These are phyloP conservation scores for Diarsia mendica DNA, from an alignment of 2,888 invertebrate species.

Conservation along the genomic window DNA sequence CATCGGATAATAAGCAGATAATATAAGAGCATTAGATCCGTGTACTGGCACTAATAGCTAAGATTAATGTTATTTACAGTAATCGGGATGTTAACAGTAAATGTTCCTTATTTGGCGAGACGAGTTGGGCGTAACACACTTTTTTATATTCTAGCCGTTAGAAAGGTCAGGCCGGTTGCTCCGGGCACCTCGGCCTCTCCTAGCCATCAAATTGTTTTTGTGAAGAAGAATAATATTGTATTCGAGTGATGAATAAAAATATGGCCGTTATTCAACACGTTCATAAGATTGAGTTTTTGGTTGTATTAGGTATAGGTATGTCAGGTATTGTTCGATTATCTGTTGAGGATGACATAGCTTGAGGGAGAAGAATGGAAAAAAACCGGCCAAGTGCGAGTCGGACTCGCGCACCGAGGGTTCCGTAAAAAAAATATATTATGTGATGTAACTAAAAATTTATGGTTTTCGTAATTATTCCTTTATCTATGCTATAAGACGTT, in stretches of 20 bases:
- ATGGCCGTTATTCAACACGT: constrained; percentile 40
- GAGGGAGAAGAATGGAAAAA: not conserved
- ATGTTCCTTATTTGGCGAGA: constrained; percentile 66
- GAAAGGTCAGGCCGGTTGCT: constrained; percentile 58
- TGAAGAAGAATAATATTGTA: constrained; percentile 43
- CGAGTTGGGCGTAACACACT: constrained; percentile 63
- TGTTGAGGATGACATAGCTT: not conserved
- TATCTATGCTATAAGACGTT: too few species aligned
- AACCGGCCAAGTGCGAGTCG: too few species aligned
- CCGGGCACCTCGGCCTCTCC: constrained; percentile 21
- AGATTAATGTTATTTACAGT: constrained; percentile 63
- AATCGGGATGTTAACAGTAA: constrained; percentile 66
- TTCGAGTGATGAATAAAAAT: constrained; percentile 49
- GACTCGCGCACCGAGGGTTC: too few species aligned
- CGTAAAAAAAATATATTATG: too few species aligned
- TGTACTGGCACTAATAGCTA: constrained; percentile 53
- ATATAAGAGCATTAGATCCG: constrained; percentile 48
- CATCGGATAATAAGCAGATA: constrained; percentile 39
- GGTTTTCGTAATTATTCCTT: too few species aligned
- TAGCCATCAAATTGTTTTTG: constrained; percentile 53
- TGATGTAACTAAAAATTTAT: too few species aligned
- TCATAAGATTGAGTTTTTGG: constrained; percentile 40
- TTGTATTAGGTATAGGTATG: not conserved
- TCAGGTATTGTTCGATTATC: not conserved
- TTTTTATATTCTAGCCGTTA: constrained; percentile 62